Conservation (phyloP, 2,113 vertebrate species). For the Paramisgurnus dabryanus region DNA sequence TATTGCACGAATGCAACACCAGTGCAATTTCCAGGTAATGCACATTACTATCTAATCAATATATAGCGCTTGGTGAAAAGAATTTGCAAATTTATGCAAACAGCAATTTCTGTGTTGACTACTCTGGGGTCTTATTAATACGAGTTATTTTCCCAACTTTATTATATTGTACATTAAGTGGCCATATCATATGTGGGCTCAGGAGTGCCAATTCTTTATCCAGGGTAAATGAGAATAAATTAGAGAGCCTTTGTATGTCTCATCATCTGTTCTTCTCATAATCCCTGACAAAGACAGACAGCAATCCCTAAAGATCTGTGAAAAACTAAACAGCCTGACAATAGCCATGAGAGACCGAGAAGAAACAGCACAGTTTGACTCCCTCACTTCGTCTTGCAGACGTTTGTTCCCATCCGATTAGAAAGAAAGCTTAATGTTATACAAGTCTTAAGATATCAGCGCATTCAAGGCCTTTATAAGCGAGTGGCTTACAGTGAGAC, state of each 20-base stretch:
- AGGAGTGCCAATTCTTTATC: background rate
- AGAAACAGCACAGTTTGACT: conserved; percentile 24
- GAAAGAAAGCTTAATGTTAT: conserved; percentile 36
- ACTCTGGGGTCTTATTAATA: no score
- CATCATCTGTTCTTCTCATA: conserved; percentile 14
- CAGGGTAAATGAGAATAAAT: background rate
- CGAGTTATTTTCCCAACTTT: no score
- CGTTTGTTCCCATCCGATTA: background rate
- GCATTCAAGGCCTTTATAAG: conserved; percentile 17
- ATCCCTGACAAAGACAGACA: background rate
- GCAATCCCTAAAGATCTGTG: conserved; percentile 28
- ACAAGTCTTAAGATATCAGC: conserved; percentile 39
- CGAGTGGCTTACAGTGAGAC: background rate
- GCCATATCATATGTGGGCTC: background rate
- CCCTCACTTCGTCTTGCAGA: conserved; percentile 13
- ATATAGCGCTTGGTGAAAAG: no score
- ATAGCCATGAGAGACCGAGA: conserved; percentile 3
- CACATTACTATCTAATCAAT: no score
- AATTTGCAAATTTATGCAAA: no score
- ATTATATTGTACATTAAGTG: background rate
- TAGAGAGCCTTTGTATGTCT: background rate
- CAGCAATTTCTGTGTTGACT: no score
- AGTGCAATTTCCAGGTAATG: no score
- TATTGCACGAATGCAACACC: no score
- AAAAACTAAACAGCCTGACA: conserved; percentile 35